Evolutionary conservation across 2,888 invertebrate genomes (phyloP), one percentile per base, ranked within the genome.

Genomic region (Tiphia femorata): DNA sequence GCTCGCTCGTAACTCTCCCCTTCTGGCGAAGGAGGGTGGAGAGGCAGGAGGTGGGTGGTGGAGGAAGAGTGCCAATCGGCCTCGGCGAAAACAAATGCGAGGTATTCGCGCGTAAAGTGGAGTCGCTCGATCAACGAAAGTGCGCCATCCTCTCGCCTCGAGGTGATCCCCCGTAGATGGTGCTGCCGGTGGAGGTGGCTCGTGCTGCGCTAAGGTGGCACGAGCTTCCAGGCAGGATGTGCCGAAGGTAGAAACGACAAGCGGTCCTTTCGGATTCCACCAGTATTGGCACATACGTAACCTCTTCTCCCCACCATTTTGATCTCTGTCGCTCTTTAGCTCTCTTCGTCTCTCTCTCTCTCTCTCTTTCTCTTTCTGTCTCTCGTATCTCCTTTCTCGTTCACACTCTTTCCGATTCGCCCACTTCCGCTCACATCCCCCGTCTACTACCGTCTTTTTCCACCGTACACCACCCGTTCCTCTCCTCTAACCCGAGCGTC

Each of bases 31-130:
- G 14, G 12, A 16, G 16, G 16, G n/a, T n/a, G n/a, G n/a, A n/a
- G n/a, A n/a, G n/a, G n/a, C n/a, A n/a, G n/a, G n/a, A n/a, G n/a
- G n/a, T 16, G 16, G 3, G 17, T 8, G 14, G 17, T 14, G 16
- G 33, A 25, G 49, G 25, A 5, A 8, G 30, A 40, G 41, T 44
- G 49, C 67, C 61, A 67, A 70, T 64, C 52, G 57, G 54, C 58
- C 54, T 54, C 30, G 3, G 42, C 48, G 67, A 67, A 76, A 76
- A 78, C 74, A 71, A 78, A 77, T 73, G 74, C 60, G 58, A 67
- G 63, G 62, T 67, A 72, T 74, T 55, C 42, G 61, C 46, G 61
- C 29, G 54, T 51, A 43, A 64, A 68, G 65, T 50, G 58, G 58
- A 43, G 51, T 53, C 54, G 58, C 57, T 75, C 68, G 65, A 76